Evolutionary conservation across 2,113 vertebrate species (phyloP).

Genomic region (Elaphurus davidianus): DNA sequence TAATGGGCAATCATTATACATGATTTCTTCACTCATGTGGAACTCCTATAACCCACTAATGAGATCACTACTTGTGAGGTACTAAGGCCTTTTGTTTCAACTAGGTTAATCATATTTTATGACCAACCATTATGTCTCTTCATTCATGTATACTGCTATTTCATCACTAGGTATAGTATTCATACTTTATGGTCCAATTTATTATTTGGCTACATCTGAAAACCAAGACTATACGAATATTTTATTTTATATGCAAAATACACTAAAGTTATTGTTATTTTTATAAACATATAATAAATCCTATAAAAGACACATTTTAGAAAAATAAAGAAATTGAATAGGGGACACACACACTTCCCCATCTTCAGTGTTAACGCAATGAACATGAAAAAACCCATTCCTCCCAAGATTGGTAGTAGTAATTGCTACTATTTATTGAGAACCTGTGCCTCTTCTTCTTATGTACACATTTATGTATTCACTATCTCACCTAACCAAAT

Average conservation of each 20-base stretch:
- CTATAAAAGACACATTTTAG: not conserved
- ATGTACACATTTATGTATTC: not conserved
- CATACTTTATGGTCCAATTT: conserved; percentile 60
- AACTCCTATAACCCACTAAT: conserved; percentile 66
- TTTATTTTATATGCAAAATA: conserved; percentile 55
- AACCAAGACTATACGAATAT: conserved; percentile 53
- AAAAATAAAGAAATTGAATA: conserved; percentile 1
- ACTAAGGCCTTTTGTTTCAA: conserved; percentile 68
- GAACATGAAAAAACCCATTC: not conserved
- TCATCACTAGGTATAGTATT: conserved; percentile 49
- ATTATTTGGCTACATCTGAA: conserved; percentile 65
- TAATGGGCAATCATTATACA: conserved; percentile 66
- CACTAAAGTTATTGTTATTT: not conserved
- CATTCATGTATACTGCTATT: conserved; percentile 48
- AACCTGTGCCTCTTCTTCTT: not conserved
- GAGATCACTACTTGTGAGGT: conserved; percentile 66
- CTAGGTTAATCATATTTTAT: conserved; percentile 69
- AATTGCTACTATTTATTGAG: not conserved
- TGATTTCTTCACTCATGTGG: conserved; percentile 60
- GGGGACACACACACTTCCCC: not conserved
- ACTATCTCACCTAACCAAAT: not conserved
- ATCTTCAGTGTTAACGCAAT: not conserved
- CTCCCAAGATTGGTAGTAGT: not conserved
- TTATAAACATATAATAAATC: conserved; percentile 30
- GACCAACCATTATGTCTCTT: conserved; percentile 54